Conservation (phyloP, 2,888 invertebrate genomes). For the Mylabris sibirica region DNA sequence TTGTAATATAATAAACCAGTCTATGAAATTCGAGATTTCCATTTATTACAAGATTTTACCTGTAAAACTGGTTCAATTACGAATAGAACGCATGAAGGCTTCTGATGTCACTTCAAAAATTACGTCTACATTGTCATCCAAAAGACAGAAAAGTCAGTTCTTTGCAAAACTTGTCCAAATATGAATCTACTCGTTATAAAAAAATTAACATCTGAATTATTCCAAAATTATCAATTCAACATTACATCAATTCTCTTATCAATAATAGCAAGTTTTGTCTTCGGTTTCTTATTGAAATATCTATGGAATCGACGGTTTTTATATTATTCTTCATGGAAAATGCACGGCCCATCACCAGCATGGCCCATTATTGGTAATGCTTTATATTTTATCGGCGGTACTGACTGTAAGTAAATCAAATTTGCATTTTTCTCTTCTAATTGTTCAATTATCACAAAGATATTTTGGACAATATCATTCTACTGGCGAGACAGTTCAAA, state of each 20-base stretch:
- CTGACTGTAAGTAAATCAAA: not conserved
- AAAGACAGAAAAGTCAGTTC: not conserved
- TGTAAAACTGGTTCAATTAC: not conserved
- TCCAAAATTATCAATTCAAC: not conserved
- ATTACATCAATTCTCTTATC: not conserved
- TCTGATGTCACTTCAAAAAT: not conserved
- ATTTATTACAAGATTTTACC: too few relatives aligned
- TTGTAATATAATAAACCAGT: too few relatives aligned
- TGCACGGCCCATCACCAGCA: slow-evolving; percentile 11
- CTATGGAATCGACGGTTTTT: slow-evolving; percentile 14
- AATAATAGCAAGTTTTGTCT: not conserved
- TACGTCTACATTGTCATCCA: too few relatives aligned
- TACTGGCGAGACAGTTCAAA: not conserved
- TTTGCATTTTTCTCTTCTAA: too few relatives aligned
- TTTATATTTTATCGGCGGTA: slow-evolving; percentile 17
- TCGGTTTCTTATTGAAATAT: not conserved
- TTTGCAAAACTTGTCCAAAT: not conserved
- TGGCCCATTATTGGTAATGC: slow-evolving; percentile 19
- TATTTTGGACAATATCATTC: slow-evolving; percentile 18
- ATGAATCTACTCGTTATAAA: not conserved
- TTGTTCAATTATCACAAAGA: not conserved
- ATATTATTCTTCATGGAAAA: slow-evolving; percentile 13
- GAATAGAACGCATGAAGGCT: not conserved
- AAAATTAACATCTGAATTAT: not conserved
- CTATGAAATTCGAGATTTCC: too few relatives aligned